These are phyloP conservation scores for Ornithorhynchus anatinus DNA, from an alignment of 2,113 vertebrate genomes.

Conservation along the genomic window DNA sequence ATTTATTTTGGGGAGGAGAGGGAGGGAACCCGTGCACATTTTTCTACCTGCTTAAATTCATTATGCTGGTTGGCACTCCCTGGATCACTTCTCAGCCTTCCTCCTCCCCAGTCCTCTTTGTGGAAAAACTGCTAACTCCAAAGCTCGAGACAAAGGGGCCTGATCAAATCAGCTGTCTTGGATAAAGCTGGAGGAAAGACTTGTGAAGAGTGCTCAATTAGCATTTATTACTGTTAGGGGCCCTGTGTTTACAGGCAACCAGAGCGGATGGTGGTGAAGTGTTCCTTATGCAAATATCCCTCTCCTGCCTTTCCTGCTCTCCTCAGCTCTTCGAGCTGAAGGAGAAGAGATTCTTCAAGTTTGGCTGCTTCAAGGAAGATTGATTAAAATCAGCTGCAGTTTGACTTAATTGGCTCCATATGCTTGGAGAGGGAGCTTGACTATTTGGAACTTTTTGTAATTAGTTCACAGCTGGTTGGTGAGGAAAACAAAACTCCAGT, in stretches of 20 bases:
- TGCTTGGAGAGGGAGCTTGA: conserved; percentile 66
- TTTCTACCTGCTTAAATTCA: background rate
- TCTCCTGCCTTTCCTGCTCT: conserved; percentile 55
- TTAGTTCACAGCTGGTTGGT: conserved; percentile 74
- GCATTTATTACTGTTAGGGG: conserved; percentile 58
- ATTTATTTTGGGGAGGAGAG: too few species aligned
- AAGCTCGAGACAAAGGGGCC: conserved; percentile 17
- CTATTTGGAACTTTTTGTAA: conserved; percentile 66
- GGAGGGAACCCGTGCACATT: too few species aligned
- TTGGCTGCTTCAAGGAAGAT: conserved; percentile 71
- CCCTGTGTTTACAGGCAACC: conserved; percentile 51
- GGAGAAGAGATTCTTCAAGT: conserved; percentile 64
- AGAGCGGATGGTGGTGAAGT: conserved; percentile 49
- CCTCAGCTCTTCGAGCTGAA: conserved; percentile 43
- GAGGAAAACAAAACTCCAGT: conserved; percentile 46
- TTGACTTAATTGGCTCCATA: conserved; percentile 75
- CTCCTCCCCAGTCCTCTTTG: background rate
- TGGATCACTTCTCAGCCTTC: background rate
- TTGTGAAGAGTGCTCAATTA: conserved; percentile 63
- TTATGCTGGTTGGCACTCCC: background rate
- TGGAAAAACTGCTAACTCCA: background rate
- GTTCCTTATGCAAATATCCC: conserved; percentile 52
- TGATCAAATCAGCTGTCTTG: conserved; percentile 54
- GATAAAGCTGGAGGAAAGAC: conserved; percentile 56
- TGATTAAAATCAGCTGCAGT: conserved; percentile 77